Percentiles rank a stretch among this genome's conserved stretches.
Evolutionary conservation across 2,113 vertebrate genomes (phyloP).

Genomic region (Scopus umbretta): DNA sequence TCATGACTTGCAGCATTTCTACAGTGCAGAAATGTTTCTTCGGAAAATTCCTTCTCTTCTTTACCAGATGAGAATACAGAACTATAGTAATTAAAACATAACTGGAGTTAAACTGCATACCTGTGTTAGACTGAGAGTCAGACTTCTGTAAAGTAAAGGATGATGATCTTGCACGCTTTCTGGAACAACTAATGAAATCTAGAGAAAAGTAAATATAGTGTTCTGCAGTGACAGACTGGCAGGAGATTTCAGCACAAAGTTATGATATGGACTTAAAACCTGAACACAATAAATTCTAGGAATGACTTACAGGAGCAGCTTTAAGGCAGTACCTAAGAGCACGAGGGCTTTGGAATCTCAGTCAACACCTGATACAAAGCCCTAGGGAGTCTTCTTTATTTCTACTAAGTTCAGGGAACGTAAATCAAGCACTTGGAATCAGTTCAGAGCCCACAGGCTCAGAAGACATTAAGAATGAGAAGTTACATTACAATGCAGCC

Average conservation of each 20-base stretch:
- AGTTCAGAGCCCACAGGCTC: neutral
- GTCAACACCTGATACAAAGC: neutral
- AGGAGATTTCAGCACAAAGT: neutral
- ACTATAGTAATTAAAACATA: neutral
- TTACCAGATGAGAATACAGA: neutral
- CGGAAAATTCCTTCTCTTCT: neutral
- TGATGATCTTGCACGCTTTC: conserved; percentile 71
- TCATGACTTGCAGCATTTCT: neutral
- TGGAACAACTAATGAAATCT: conserved; percentile 62
- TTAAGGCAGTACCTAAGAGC: neutral
- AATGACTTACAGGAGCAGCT: neutral
- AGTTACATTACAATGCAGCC: neutral
- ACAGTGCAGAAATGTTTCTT: neutral
- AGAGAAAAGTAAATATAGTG: neutral
- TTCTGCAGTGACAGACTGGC: neutral
- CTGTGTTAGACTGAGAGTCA: conserved; percentile 4
- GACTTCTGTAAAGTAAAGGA: conserved; percentile 67
- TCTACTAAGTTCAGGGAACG: neutral
- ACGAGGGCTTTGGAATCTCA: neutral
- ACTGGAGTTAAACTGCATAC: neutral
- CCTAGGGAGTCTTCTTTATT: neutral
- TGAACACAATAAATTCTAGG: neutral
- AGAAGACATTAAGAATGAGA: neutral
- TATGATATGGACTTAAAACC: neutral
- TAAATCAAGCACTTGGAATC: neutral